Conservation (phyloP, 1,140 invertebrate genomes). For the Drosophila biarmipes region DNA sequence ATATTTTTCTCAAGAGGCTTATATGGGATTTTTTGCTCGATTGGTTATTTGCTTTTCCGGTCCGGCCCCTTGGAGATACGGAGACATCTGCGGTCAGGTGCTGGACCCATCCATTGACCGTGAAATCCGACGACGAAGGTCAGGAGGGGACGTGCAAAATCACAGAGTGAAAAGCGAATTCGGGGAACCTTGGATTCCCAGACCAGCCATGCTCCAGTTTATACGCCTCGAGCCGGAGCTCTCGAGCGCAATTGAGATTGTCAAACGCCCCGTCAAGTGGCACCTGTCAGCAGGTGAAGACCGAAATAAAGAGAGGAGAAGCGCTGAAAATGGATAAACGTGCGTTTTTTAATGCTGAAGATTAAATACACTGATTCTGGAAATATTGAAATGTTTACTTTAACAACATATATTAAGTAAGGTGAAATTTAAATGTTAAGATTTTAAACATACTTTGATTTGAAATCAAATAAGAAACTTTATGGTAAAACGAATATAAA, state of each 20-base stretch:
- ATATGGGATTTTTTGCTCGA: neutral
- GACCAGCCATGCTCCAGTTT: conserved; percentile 67
- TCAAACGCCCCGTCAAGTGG: conserved; percentile 75
- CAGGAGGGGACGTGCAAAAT: conserved; percentile 22
- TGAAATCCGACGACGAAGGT: conserved; percentile 33
- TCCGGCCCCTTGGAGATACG: conserved; percentile 19
- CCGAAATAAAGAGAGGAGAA: conserved; percentile 13
- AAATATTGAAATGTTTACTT: neutral
- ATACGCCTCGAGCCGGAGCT: conserved; percentile 55
- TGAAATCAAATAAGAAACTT: too few species aligned
- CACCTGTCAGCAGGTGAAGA: conserved; percentile 40
- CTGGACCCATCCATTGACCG: conserved; percentile 23
- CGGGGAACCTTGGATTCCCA: conserved; percentile 38
- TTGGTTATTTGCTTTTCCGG: conserved; percentile 28
- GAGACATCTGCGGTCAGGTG: conserved; percentile 17
- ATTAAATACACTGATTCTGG: conserved; percentile 5
- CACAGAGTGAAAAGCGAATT: conserved; percentile 19
- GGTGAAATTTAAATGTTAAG: too few species aligned
- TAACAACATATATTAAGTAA: too few species aligned
- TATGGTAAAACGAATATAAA: too few species aligned
- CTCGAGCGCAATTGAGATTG: conserved; percentile 73
- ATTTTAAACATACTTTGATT: too few species aligned
- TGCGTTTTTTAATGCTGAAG: neutral
- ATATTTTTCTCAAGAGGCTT: neutral
- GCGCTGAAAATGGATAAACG: conserved; percentile 1